phyloP scores from a whole-genome alignment of 2,113 vertebrate genomes.

The Daubentonia madagascariensis region DNA sequence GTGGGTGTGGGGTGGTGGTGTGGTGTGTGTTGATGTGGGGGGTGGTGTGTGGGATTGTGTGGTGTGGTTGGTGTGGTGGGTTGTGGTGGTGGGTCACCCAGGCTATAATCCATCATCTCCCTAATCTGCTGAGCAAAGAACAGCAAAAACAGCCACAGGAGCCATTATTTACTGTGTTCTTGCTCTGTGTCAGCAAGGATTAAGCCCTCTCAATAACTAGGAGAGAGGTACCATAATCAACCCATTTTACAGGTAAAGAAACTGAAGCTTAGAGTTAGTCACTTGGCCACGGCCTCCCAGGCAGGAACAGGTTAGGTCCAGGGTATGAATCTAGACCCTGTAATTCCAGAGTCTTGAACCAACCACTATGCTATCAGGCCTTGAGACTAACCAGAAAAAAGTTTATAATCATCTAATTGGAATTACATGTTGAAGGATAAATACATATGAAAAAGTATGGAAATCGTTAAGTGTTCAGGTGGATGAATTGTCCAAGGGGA shows the following conservation, averaged over 20 bases:
- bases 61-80: too few relatives aligned
- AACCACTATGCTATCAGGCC: neutral
- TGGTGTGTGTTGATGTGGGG: too few relatives aligned
- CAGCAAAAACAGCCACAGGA: neutral
- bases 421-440: too few relatives aligned
- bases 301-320: neutral
- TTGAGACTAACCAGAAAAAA: neutral
- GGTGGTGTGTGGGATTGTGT: too few relatives aligned
- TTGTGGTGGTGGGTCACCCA: too few relatives aligned
- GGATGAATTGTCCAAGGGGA: too few relatives aligned
- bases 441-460: too few relatives aligned
- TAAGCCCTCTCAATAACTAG: neutral
- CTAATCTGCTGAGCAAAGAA: neutral
- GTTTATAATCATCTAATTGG: too few relatives aligned
- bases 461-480: too few relatives aligned
- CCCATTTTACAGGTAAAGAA: neutral
- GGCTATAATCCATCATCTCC: neutral
- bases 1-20: too few relatives aligned
- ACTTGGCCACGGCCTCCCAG: neutral
- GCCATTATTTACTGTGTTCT: neutral
- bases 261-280: neutral
- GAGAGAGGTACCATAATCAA: neutral
- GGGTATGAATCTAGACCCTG: neutral
- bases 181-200: neutral
- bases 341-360: neutral